These are phyloP conservation scores for Microcebus tavaratra DNA, from an alignment of 2,113 vertebrate species.

Conservation along the genomic window DNA sequence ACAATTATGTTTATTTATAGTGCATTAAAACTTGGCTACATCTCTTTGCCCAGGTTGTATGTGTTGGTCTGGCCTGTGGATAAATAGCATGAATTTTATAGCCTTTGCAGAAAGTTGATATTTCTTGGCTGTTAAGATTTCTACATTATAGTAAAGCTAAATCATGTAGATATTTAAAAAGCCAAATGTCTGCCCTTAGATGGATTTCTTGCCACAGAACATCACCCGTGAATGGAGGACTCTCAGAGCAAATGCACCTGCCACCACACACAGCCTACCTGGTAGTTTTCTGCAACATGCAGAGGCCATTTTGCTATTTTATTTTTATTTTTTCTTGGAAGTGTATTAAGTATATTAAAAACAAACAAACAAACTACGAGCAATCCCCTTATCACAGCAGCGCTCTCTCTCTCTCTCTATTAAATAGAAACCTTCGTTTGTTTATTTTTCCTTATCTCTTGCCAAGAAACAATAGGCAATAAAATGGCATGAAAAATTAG, in stretches of 20 bases:
- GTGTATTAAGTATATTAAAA: neutral
- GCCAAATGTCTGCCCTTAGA: neutral
- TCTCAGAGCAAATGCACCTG: neutral
- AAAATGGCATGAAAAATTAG: neutral
- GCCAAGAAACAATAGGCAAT: slow-evolving; percentile 31
- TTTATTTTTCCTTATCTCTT: slow-evolving; percentile 5
- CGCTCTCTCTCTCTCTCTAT: neutral
- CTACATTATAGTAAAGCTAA: slow-evolving; percentile 36
- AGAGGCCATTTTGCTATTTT: neutral
- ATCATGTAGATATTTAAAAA: slow-evolving; percentile 40
- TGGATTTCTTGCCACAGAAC: neutral
- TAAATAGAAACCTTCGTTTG: neutral
- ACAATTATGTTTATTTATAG: slow-evolving; percentile 65
- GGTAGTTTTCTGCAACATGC: neutral
- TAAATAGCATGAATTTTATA: slow-evolving; percentile 47
- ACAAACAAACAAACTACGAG: neutral
- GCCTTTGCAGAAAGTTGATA: slow-evolving; percentile 60
- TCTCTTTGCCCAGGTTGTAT: slow-evolving; percentile 55
- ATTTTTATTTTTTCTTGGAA: neutral
- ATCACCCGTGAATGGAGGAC: too few relatives aligned
- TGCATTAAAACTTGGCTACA: slow-evolving; percentile 42
- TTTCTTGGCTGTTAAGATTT: slow-evolving; percentile 57
- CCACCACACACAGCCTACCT: accelerated
- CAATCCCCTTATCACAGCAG: neutral
- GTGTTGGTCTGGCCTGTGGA: neutral